Percentiles rank a stretch among this genome's conserved stretches.
Conservation (phyloP, 2,113 vertebrate genomes). For the Xyrauchen texanus region DNA sequence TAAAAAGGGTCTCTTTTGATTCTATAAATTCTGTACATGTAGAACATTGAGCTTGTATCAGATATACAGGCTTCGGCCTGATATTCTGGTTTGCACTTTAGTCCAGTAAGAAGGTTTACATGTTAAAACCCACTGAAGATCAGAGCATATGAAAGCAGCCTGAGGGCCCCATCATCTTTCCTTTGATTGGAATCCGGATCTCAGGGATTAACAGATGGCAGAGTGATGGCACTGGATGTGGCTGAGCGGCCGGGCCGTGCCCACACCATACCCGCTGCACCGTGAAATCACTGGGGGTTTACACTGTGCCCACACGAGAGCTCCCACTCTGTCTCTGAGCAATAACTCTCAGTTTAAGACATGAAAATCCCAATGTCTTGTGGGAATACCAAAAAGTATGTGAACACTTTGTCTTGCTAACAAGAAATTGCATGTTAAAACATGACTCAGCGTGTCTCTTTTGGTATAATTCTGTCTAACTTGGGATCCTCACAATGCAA, state of each 20-base stretch:
- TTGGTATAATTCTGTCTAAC: too few species aligned
- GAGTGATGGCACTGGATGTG: constrained; percentile 49
- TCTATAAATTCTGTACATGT: too few species aligned
- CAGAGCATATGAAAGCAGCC: constrained; percentile 32
- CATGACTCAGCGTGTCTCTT: too few species aligned
- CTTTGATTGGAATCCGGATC: constrained; percentile 44
- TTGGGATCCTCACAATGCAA: too few species aligned
- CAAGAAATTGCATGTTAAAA: not conserved
- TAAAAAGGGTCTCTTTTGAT: too few species aligned
- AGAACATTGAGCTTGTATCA: too few species aligned
- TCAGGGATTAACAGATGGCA: constrained; percentile 56
- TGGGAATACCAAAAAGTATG: not conserved
- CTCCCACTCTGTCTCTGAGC: not conserved
- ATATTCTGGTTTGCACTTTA: not conserved
- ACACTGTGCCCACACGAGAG: constrained; percentile 22
- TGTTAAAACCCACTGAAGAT: not conserved
- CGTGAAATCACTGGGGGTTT: constrained; percentile 35
- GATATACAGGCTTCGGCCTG: too few species aligned
- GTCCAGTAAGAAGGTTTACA: not conserved
- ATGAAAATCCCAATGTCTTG: not conserved
- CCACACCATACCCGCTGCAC: constrained; percentile 50
- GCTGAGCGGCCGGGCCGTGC: constrained; percentile 43
- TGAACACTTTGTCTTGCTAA: not conserved
- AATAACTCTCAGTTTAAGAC: not conserved
- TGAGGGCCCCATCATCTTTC: constrained; percentile 38